Base-by-base conservation (phyloP, 1,140 invertebrate species). In the Pristionchus pacificus region DNA sequence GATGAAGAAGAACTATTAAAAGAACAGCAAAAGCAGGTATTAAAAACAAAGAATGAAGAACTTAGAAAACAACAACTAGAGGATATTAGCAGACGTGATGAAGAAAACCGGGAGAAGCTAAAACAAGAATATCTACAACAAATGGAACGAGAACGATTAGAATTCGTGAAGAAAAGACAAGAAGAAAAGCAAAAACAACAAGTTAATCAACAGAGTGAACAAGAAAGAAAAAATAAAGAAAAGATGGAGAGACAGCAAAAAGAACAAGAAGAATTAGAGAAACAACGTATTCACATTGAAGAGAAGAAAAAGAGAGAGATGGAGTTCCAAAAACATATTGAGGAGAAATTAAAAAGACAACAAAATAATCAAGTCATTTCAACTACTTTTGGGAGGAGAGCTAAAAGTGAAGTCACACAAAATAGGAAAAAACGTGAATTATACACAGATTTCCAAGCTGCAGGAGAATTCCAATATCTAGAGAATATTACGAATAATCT, bases 401-500 rank as follows among this genome's bases (percentile, higher is more conserved):
- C 64, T 13, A 49, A 65, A 1, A 38, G 55, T 57, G 64, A 65
- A 49, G 0, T 65, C 25, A 27, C 29, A 74, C 25, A 2, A 15
- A n/a, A 72, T 24, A 74, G 38, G 59, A 65, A 28, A 38, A 75
- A 75, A 76, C 63, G 72, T 60, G 64, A 65, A 2, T 13, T 57
- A 57, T 65, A 65, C 64, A 38, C 64, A 49, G 64, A 65, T 13
- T 65, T 65, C 25, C 64, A 65, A 65, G 64, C 31, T 29, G 64
- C 64, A 6, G 64, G 64, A 65, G 64, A 75, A 25, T 66, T 58
- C 28, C 49, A 74, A 71, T 71, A 31, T 61, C 15, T 74, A 57
- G 70, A 74, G 29, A 74, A 74, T 32, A 38, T 65, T 69, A 57
- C 61, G 31, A 74, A 72, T 57, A 65, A 65, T 65, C 31, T 49